These are phyloP conservation scores for Phoxinus dragarum DNA, from an alignment of 2,797 vertebrate species.

Conservation along the genomic window DNA sequence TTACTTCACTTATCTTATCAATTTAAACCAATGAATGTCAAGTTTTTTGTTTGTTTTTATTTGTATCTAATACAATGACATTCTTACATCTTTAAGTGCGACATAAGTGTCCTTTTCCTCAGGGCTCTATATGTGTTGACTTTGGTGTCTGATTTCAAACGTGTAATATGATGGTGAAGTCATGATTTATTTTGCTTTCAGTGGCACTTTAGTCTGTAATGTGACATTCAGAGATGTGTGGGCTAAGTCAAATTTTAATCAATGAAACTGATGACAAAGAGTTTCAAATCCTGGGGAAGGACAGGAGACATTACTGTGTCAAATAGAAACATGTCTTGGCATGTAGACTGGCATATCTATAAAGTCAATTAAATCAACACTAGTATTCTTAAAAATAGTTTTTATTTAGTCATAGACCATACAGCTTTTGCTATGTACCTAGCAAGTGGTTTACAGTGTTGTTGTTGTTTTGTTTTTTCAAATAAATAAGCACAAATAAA, in stretches of 20 bases:
- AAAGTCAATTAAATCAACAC: conserved; percentile 16
- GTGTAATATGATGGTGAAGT: background rate
- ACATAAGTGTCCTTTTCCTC: background rate
- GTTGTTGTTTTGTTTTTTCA: background rate
- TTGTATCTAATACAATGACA: background rate
- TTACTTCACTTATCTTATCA: background rate
- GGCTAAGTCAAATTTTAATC: background rate
- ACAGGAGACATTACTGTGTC: background rate
- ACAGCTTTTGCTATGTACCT: conserved; percentile 26
- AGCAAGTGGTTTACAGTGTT: conserved; percentile 29
- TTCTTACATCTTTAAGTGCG: background rate
- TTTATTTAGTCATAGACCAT: conserved; percentile 62
- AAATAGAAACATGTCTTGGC: background rate
- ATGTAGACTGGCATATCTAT: background rate
- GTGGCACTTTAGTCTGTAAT: background rate
- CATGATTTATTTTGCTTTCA: background rate
- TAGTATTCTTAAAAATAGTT: background rate
- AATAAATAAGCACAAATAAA: conserved; percentile 55
- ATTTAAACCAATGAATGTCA: background rate
- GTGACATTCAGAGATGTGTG: background rate
- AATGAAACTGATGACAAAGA: background rate
- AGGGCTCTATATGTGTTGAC: background rate
- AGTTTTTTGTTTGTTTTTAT: background rate
- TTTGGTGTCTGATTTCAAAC: conserved; percentile 1
- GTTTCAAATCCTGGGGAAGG: background rate